Evolutionary conservation across 2,888 invertebrate genomes (phyloP), one percentile per base, ranked within the genome.

Genomic region (Andrena camellia): DNA sequence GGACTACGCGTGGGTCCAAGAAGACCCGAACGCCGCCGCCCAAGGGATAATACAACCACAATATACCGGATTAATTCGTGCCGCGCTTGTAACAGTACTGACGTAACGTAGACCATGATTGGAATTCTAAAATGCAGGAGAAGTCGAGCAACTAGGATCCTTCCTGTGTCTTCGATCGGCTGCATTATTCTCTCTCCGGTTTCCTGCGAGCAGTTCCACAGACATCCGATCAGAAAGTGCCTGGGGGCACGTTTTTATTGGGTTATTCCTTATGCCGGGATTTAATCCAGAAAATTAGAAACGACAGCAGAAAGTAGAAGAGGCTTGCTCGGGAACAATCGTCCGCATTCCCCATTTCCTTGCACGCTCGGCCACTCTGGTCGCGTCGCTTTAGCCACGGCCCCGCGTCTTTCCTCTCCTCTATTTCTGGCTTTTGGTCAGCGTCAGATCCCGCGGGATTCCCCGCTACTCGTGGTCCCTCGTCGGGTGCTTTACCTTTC

Each of bases 391-490:
- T 78, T 69, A 69, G 78, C 73, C 81, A 70, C 42, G 59, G 7
- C 50, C 48, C 64, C 57, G 64, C 35, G 67, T 66, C 78, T 64
- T 60, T 54, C 85, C 73, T 82, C 86, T 85, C 78, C 78, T 78
- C 85, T 84, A 88, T 88, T 86, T 77, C 77, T 83, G 72, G 81
- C 83, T 84, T 86, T 84, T 86, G 88, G 85, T 87, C 84, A 87
- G 87, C 87, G 85, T 82, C 86, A 78, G 86, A 83, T 89, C 90
- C 89, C 89, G 76, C 83, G 88, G 87, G 89, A 89, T 80, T 62
- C 60, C 20, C 23, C 17, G n/a, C n/a, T 4, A 10, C 20, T 84
- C 76, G 62, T 59, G 60, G 73, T 80, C 82, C 78, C 77, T 72
- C 35, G 72, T 69, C 68, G 77, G 72, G 67, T 72, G 79, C 68